A percentile compares a stretch with the other conserved stretches of the same genome.
These are phyloP conservation scores for Zoanthus sansibaricus DNA, from an alignment of 92 coral and sea anemone genomes.

Conservation along the genomic window DNA sequence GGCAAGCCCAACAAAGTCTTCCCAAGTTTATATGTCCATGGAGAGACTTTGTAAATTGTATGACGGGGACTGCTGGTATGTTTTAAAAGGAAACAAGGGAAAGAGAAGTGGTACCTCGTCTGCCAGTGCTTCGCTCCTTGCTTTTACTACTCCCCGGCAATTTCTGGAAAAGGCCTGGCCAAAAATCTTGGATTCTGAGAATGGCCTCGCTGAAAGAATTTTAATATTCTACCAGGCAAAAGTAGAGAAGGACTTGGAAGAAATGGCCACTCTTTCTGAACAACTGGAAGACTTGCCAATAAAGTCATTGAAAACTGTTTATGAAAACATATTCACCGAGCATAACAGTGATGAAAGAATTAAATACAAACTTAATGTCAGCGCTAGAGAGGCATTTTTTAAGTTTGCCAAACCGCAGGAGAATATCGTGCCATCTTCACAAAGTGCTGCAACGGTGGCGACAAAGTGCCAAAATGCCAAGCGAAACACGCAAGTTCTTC, in stretches of 20 bases:
- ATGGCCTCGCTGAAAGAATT: conserved; percentile 49
- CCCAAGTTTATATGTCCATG: conserved; percentile 18
- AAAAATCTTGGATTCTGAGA: conserved; percentile 11
- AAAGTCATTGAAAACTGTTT: conserved; percentile 26
- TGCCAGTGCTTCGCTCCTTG: conserved; percentile 30
- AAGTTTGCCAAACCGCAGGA: conserved; percentile 44
- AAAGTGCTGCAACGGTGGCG: not conserved
- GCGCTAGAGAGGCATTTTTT: conserved; percentile 34
- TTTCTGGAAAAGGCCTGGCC: conserved; percentile 48
- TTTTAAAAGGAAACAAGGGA: conserved; percentile 34
- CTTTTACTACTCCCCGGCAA: conserved; percentile 41
- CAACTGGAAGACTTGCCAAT: conserved; percentile 13
- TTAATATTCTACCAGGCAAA: conserved; percentile 23
- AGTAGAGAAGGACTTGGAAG: not conserved
- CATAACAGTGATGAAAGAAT: conserved; percentile 21
- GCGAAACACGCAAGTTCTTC: conserved; percentile 52
- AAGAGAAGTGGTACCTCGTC: conserved; percentile 32
- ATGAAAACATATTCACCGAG: conserved; percentile 7
- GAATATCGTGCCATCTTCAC: not conserved
- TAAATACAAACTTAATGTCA: conserved; percentile 23
- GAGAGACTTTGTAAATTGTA: conserved; percentile 40
- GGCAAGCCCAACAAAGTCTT: not conserved
- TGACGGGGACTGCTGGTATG: conserved; percentile 30
- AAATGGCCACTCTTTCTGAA: not conserved
- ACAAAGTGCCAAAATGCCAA: conserved; percentile 24